Evolutionary conservation across 2,888 invertebrate genomes (phyloP), one percentile per base, ranked within the genome.

Genomic region (Octonoba sinensis): DNA sequence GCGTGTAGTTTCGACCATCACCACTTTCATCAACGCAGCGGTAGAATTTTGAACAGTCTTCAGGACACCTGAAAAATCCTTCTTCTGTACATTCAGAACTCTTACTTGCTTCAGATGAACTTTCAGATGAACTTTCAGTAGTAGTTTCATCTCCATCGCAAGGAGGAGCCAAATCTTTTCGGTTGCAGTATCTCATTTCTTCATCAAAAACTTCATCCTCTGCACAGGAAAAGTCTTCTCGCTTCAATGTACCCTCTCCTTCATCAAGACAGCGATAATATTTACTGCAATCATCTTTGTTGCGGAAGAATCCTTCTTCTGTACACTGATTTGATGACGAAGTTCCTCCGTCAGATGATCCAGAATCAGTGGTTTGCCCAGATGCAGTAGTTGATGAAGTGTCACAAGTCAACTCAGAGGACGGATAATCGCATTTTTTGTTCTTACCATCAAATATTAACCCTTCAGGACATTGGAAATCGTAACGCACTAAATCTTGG

Each of bases 271-370:
- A 86, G 15, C 85, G 74, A 60, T 83, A 84, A 72, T 86, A 86
- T 49, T 81, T 81, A 8, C 76, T 76, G 64, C 86, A 86, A 46
- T 86, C 84, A 20, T 82, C 76, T 20, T 85, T 84, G 76, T 86
- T 64, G n/a, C 82, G 62, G 72, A 84, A 86, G 51, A 84, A 85
- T 15, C 86, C 86, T 77, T 85, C 85, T 56, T 82, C 82, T 4
- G 69, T 73, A 67, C 86, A 86, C 22, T 74, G 62, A 22, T 66
- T 20, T 44, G 59, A 20, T 47, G 74, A 46, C 12, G 64, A 36
- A 6, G 47, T 15, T 15, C 46, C 24, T 44, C 51, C 56, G 22
- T 47, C 18, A 15, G 51, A 20, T 18, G 27, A 13, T 6, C n/a
- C 18, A n/a, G 56, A 16, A 6, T 8, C 8, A 13, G 62, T 22